Base-by-base conservation (phyloP, 2,888 invertebrate genomes). In the Cerastis rubricosa region DNA sequence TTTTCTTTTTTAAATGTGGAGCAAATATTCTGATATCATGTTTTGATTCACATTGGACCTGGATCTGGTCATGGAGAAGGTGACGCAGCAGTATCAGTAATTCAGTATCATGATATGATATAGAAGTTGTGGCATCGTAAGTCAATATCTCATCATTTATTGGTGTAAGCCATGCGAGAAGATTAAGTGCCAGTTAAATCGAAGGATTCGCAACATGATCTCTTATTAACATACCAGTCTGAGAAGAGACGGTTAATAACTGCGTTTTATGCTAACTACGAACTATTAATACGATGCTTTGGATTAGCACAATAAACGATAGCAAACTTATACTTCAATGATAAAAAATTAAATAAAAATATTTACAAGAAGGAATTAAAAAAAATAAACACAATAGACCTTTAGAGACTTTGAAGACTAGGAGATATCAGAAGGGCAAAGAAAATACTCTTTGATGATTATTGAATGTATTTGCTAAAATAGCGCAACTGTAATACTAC, bases 111-210 rank as follows among this genome's bases (percentile, higher is more conserved):
- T n/a, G n/a, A n/a, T n/a, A n/a, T n/a, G n/a, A n/a, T n/a, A n/a
- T n/a, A n/a, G n/a, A n/a, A n/a, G n/a, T n/a, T 40, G 49, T 43
- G n/a, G 6, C 19, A 14, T 43, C 14, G 29, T 80, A 40, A 29
- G 65, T 66, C 35, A 66, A 59, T 66, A 49, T 19, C 6, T 8
- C 14, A 40, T 6, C 40, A 29, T 43, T 78, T 71, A n/a, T 54
- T 63, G 71, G 22, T 25, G 47, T 66, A 59, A 47, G 45, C n/a
- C n/a, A 78, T 54, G 40, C 40, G n/a, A 75, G 35, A 22, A 59
- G 19, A 74, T 73, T 63, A 75, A 75, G 29, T n/a, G 19, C 29
- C 6, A 61, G 61, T 61, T 35, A 61, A 4, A 19, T 35, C 5
- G 43, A 12, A 22, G 14, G 61, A 29, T 51, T 63, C 14, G 35